Conservation (phyloP, 2,888 invertebrate genomes). For the Polymixis flavicincta region DNA sequence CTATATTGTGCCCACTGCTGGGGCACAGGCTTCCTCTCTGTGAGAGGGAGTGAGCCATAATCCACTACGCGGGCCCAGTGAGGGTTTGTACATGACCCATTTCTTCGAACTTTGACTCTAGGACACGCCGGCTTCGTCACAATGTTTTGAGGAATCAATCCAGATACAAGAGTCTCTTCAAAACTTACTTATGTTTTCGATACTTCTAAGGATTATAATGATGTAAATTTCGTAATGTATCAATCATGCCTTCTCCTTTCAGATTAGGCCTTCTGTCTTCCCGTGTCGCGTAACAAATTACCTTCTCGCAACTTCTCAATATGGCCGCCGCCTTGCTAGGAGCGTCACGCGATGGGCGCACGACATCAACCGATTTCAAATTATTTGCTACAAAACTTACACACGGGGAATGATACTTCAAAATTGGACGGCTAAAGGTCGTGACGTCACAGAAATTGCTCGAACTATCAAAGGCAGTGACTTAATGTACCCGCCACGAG, state of each 20-base stretch:
- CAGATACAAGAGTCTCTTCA: no score
- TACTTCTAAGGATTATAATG: no score
- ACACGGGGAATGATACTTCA: constrained; percentile 27
- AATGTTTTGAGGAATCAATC: no score
- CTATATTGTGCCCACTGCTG: no score
- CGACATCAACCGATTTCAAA: constrained; percentile 45
- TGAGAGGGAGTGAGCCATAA: no score
- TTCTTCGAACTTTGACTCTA: no score
- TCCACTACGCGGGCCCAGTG: no score
- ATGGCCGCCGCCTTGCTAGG: constrained; percentile 2
- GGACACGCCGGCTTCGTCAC: no score
- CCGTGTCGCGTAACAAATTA: constrained; percentile 12
- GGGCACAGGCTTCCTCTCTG: no score
- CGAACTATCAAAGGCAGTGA: constrained; percentile 5
- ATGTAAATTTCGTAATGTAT: background rate
- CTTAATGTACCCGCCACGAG: background rate
- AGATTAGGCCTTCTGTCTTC: constrained; percentile 32
- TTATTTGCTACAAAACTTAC: constrained; percentile 46
- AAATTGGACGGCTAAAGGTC: constrained; percentile 36
- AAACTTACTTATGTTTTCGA: no score
- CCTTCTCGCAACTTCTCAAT: constrained; percentile 32
- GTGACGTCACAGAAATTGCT: constrained; percentile 11
- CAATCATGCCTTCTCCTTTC: no score
- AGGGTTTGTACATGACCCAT: no score
- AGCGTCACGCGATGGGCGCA: constrained; percentile 53